Evolutionary conservation across 2,797 vertebrate genomes (phyloP).

Genomic region (Argyrosomus regius): DNA sequence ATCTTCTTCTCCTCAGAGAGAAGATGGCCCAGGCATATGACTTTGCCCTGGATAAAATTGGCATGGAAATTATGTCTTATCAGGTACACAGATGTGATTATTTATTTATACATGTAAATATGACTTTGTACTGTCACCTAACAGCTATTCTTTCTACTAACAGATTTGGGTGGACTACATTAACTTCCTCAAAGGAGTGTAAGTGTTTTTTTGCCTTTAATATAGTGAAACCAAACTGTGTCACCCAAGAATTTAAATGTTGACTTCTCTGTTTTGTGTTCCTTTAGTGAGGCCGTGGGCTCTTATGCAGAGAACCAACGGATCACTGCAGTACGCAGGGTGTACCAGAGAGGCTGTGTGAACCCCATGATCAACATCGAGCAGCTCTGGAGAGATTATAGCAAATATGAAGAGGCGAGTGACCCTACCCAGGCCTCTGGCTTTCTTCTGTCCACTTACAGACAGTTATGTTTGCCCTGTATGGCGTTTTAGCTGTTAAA

Average conservation of each 20-base stretch:
- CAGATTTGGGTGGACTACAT: conserved; percentile 99
- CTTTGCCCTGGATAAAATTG: conserved; percentile 99
- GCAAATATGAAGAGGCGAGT: conserved; percentile 98
- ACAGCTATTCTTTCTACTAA: conserved; percentile 1
- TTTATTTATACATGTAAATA: background rate
- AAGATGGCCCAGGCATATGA: conserved; percentile 99
- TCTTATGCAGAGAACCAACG: conserved; percentile 99
- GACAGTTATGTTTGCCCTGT: background rate
- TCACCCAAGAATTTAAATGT: background rate
- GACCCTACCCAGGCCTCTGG: background rate
- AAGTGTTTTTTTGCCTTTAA: conserved; percentile 77
- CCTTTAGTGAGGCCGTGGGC: conserved; percentile 94
- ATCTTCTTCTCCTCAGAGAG: conserved; percentile 86
- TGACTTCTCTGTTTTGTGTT: conserved; percentile 9
- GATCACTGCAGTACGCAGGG: conserved; percentile 97
- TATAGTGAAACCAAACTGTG: background rate
- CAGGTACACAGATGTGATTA: conserved; percentile 86
- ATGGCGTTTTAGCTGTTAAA: conserved; percentile 2
- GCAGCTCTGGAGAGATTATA: conserved; percentile 99
- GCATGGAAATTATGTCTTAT: conserved; percentile 99
- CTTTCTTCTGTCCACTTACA: background rate
- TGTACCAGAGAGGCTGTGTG: conserved; percentile 98
- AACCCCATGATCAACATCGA: conserved; percentile 99
- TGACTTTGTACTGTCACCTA: conserved; percentile 15
- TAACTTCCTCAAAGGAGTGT: conserved; percentile 99